Evolutionary conservation across 2,113 vertebrate species (phyloP), one percentile per base, ranked within the genome.

Genomic region (Mesitornis unicolor): DNA sequence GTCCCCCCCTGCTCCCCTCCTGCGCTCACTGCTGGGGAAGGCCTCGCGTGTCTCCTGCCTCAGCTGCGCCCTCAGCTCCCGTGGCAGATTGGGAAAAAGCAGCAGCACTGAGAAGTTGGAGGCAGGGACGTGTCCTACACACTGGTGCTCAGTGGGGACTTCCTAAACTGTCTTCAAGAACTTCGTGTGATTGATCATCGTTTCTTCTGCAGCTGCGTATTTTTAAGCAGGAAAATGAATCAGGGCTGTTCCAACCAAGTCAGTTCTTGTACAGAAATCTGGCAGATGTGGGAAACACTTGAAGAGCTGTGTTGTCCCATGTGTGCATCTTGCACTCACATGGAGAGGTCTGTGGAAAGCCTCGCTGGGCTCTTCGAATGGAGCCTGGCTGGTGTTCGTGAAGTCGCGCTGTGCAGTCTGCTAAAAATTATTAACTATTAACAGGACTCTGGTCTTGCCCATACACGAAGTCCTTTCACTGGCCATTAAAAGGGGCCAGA

Each of bases 201-300:
- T 22, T 47, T 43, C 81, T 87, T 50, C 69, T 64, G 65, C 86
- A 90, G 91, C 90, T 90, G 85, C 40, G 8, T 75, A 4, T 77
- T 94, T 92, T 61, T 53, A 40, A 89, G 86, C 40, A 87, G 84
- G 36, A 85, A 57, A 33, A 60, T 78, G 82, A 86, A 33, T 84
- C 64, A 13, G 47, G 36, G 90, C 50, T 54, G 0, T 56, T 85
- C 47, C 90, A 77, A 69, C 75, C 74, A 51, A 77, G 78, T 33
- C 80, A 13, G 65, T 31, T 82, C 70, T 75, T 36, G 70, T 42
- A 6, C 60, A 89, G 89, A 73, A 76, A 29, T 10, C 53, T 89
- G 93, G 78, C 69, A 88, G 11, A 9, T 8, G 56, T 12, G 31
- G 48, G 80, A 84, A 63, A 71, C 9, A 11, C 65, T 57, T 47